These are phyloP conservation scores for Heliconius ethilla DNA, from an alignment of 2,888 invertebrate genomes.

Conservation along the genomic window DNA sequence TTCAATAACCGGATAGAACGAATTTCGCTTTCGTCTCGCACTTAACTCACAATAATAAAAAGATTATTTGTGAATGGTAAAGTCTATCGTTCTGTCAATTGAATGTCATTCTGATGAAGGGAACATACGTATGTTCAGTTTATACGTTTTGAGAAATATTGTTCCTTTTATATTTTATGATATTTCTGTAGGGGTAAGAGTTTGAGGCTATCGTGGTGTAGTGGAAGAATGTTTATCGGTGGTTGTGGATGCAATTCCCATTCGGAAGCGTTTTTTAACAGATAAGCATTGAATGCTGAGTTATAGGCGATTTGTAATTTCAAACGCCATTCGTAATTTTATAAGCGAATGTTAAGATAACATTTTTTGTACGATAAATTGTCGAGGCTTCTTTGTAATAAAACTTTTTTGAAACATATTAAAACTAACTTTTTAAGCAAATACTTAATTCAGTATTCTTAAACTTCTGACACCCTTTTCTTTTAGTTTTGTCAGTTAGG, in stretches of 20 bases:
- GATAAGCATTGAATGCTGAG: background rate
- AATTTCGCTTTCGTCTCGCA: slow-evolving; percentile 43
- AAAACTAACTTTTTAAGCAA: background rate
- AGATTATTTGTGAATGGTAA: slow-evolving; percentile 33
- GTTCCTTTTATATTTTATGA: too few relatives aligned
- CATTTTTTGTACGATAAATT: background rate
- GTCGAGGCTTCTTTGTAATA: background rate
- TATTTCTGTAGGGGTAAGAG: background rate
- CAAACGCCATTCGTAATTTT: slow-evolving; percentile 8
- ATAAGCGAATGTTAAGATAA: background rate
- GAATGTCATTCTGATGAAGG: slow-evolving; percentile 26
- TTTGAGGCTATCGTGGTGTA: background rate
- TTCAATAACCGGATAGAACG: slow-evolving; percentile 43
- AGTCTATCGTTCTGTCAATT: slow-evolving; percentile 35
- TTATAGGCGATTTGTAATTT: background rate
- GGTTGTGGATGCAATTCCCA: background rate
- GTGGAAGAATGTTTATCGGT: background rate
- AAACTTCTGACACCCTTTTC: background rate
- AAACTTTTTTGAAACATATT: background rate
- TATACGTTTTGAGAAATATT: background rate
- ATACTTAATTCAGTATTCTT: background rate
- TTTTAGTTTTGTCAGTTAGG: background rate
- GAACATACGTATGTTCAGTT: slow-evolving; percentile 4
- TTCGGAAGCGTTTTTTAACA: background rate
- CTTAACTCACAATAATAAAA: slow-evolving; percentile 39